Evolutionary conservation across 2,797 vertebrate species (phyloP).

Genomic region (Lerista edwardsae): DNA sequence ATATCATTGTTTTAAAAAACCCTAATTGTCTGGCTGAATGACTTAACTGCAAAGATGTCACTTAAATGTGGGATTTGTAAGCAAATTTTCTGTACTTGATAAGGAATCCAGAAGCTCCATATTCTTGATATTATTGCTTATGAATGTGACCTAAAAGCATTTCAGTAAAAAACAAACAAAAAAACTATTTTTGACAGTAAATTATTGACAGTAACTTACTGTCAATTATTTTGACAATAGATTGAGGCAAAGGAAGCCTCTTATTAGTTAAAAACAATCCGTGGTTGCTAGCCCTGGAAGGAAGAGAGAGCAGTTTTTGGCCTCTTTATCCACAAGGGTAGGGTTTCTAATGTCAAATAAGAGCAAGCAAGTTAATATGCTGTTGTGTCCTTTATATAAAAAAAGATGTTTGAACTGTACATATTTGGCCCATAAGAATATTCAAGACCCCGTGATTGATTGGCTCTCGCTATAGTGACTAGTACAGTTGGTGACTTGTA

Average conservation of each 20-base stretch:
- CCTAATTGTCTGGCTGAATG: conserved; percentile 16
- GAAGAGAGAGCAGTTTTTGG: not conserved
- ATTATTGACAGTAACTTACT: conserved; percentile 21
- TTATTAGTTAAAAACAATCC: not conserved
- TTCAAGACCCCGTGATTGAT: not conserved
- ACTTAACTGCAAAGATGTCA: conserved; percentile 27
- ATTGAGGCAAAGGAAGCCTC: conserved; percentile 27
- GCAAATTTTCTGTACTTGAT: conserved; percentile 58
- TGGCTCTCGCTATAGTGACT: too few species aligned
- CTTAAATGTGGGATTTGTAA: conserved; percentile 55
- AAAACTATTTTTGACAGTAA: conserved; percentile 75
- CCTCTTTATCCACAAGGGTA: not conserved
- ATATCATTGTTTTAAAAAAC: conserved; percentile 24
- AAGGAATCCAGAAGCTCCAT: conserved; percentile 64
- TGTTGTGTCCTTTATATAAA: too few species aligned
- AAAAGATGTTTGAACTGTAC: not conserved
- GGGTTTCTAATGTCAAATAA: not conserved
- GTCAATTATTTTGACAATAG: conserved; percentile 66
- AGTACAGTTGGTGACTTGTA: not conserved
- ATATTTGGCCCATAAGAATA: not conserved
- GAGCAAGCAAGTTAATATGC: not conserved
- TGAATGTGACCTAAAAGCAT: conserved; percentile 73
- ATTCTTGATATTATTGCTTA: conserved; percentile 74
- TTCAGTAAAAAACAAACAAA: conserved; percentile 80
- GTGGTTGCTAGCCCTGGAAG: too few species aligned